Evolutionary conservation across 1,140 invertebrate species (phyloP).

Genomic region (Aplysia californica): DNA sequence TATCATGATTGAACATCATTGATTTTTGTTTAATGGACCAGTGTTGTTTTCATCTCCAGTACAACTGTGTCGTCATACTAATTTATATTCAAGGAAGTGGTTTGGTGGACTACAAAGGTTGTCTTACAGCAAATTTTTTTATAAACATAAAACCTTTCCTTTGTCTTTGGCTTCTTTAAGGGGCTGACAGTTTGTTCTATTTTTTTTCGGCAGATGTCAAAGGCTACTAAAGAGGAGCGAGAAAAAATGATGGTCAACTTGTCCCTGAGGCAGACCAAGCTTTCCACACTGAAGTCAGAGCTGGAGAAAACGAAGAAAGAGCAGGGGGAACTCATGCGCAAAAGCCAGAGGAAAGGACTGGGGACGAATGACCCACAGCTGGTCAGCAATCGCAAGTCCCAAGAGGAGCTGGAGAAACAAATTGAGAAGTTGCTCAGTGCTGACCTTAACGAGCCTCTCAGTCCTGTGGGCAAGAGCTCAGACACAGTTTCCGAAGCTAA

Average conservation of each 20-base stretch:
- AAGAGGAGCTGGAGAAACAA: neutral
- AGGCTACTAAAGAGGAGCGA: neutral
- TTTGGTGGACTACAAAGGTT: no score
- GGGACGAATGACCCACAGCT: neutral
- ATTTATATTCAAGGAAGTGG: no score
- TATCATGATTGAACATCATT: no score
- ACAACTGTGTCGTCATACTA: no score
- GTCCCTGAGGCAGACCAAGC: neutral
- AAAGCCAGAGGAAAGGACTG: constrained; percentile 2
- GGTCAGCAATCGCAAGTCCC: neutral
- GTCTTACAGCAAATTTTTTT: no score
- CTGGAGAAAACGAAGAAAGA: neutral
- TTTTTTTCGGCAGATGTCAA: neutral
- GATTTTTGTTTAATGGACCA: no score
- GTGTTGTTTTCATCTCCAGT: no score
- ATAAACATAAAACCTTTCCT: no score
- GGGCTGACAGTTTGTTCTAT: no score
- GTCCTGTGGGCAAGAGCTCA: no score
- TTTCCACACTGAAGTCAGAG: neutral
- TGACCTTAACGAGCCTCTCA: neutral
- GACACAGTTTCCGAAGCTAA: no score
- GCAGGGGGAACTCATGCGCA: constrained; percentile 7
- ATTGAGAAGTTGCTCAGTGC: neutral
- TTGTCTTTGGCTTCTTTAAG: no score
- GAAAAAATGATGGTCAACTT: neutral